Evolutionary conservation across 2,113 vertebrate genomes (phyloP), one percentile per base, ranked within the genome.

Genomic region (Onychorhynchus coronatus): DNA sequence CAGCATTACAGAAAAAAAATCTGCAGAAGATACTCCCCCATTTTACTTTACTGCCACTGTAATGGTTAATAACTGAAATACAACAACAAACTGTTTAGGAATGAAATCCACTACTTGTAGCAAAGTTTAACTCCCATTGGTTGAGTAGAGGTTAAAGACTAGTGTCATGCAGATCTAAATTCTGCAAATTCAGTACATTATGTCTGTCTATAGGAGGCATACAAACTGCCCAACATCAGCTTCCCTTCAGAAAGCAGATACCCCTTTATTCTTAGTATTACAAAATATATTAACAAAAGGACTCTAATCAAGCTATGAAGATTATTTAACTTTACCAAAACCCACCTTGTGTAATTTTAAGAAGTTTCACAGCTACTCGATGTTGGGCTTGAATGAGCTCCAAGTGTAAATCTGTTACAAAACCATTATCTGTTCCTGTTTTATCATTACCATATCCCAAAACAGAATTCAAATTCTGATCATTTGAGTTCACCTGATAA

Each of bases 341-440:
- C 82, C 21, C 97, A 99, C 99, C 99, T 98, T 98, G 92, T 66
- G 96, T 95, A 37, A 96, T 91, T 85, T 97, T 97, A 91, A 99
- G 91, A 83, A 99, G 97, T 91, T 98, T 98, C 93, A 99, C 95
- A 35, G 98, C 98, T 80, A 99, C 95, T 76, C 98, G 98, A 94
- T 99, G 98, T 88, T 99, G 98, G 73, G 98, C 97, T 61, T 98
- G 97, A 97, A 98, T 96, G 21, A 99, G 98, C 63, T 99, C 98
- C 70, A 99, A 95, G 68, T 99, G 98, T 77, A 99, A 98, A 97
- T 99, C 99, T 97, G 97, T 96, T 41, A 97, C 83, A 84, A 98
- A 98, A 87, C 46, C 74, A 61, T 97, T 97, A 42, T 71, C 62
- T 91, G 81, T 67, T 93, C 80, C 76, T 67, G 83, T 74, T 83